Percentiles rank a stretch among this genome's conserved stretches.
Conservation (phyloP, 2,797 vertebrate species). For the Alca torda region DNA sequence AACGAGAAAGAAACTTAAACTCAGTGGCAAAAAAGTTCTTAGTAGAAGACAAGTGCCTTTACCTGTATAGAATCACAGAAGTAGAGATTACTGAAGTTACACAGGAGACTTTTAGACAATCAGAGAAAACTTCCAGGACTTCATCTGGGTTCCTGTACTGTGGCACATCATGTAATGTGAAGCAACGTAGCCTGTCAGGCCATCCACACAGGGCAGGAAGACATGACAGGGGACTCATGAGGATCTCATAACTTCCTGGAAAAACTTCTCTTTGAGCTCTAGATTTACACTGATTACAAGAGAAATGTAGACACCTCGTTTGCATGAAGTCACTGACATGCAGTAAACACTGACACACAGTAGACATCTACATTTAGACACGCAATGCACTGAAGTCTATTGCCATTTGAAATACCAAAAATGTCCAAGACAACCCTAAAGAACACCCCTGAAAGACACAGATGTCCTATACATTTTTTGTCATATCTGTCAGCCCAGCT, state of each 20-base stretch:
- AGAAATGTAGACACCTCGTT: not conserved
- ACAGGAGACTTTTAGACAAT: not conserved
- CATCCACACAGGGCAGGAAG: not conserved
- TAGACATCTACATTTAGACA: not conserved
- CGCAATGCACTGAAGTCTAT: fast-evolving
- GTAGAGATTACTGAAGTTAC: not conserved
- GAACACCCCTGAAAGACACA: not conserved
- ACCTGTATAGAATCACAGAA: not conserved
- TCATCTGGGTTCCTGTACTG: not conserved
- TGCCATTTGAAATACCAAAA: not conserved
- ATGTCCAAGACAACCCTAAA: not conserved
- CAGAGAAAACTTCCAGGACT: not conserved
- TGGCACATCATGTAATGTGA: not conserved
- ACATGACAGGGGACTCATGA: not conserved
- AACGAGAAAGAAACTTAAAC: not conserved
- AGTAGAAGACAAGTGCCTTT: not conserved
- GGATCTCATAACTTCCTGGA: not conserved
- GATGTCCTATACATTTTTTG: not conserved
- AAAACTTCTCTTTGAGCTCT: not conserved
- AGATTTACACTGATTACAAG: not conserved
- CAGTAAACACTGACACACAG: not conserved
- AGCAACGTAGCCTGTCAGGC: not conserved
- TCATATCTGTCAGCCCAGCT: not conserved
- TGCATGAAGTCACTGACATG: not conserved
- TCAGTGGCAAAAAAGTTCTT: not conserved